Conservation (phyloP, 2,888 invertebrate genomes). For the Scotopteryx bipunctaria region DNA sequence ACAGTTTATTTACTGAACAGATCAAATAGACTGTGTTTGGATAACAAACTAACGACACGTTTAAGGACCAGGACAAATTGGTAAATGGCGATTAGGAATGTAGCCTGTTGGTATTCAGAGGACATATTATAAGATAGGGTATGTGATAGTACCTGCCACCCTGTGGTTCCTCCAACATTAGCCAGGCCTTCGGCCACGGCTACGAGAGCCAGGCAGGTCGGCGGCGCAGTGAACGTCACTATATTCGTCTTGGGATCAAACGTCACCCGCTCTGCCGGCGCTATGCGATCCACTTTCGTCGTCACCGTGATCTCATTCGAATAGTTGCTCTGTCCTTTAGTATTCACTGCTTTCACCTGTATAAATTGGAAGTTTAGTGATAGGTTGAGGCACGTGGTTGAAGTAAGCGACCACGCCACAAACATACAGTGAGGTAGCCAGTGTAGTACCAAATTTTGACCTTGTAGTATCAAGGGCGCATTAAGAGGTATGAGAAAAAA, state of each 20-base stretch:
- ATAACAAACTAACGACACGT: neutral
- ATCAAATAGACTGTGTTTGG: constrained; percentile 10
- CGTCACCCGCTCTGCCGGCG: constrained; percentile 90
- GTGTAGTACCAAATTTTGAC: constrained; percentile 13
- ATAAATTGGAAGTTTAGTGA: constrained; percentile 35
- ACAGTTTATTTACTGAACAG: constrained; percentile 14
- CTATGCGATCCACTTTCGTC: constrained; percentile 93
- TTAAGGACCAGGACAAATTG: neutral
- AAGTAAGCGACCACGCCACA: constrained; percentile 43
- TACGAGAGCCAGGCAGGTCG: constrained; percentile 90
- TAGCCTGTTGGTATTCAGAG: no score
- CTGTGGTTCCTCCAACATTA: constrained; percentile 50
- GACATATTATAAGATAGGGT: no score
- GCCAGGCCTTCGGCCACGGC: constrained; percentile 89
- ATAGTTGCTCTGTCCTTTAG: constrained; percentile 93
- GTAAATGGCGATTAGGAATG: no score
- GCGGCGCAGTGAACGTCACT: constrained; percentile 90
- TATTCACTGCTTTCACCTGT: constrained; percentile 92
- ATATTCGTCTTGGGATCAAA: constrained; percentile 91
- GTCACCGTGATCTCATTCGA: constrained; percentile 92
- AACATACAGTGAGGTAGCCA: constrained; percentile 42
- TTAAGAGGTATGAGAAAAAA: no score
- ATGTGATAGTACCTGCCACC: constrained; percentile 76
- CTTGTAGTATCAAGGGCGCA: no score
- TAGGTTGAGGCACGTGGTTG: constrained; percentile 10